phyloP scores from a whole-genome alignment of 2,888 invertebrate genomes.

The Bembecia ichneumoniformis region DNA sequence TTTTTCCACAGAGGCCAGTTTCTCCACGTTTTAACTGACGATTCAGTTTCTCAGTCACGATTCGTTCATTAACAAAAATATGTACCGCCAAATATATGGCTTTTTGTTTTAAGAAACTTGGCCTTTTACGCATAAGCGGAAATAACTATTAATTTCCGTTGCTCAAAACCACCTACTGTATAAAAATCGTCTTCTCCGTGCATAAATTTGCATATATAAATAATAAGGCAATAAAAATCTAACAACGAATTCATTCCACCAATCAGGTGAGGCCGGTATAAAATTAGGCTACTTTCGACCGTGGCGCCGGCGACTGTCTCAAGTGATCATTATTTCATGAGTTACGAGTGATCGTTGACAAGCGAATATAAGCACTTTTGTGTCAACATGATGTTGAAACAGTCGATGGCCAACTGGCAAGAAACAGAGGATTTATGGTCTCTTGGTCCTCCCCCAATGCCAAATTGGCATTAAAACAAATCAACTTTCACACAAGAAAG shows the following conservation, averaged over 20 bases:
- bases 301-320: constrained; percentile 32
- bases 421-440: neutral
- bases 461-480: neutral
- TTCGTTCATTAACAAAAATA: too few species aligned
- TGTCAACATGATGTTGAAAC: neutral
- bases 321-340: constrained; percentile 17
- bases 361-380: constrained; percentile 19
- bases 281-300: constrained; percentile 39
- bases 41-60: too few species aligned
- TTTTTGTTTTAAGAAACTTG: too few species aligned
- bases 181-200: constrained; percentile 5
- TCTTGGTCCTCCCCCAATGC: neutral
- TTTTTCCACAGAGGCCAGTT: too few species aligned
- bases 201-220: constrained; percentile 44
- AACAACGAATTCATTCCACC: constrained; percentile 33
- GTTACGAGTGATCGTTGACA: constrained; percentile 21
- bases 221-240: constrained; percentile 38
- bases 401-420: neutral
- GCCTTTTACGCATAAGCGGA: too few species aligned
- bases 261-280: constrained; percentile 39
- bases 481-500: too few species aligned
- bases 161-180: neutral
- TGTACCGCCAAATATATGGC: too few species aligned
- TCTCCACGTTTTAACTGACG: too few species aligned
- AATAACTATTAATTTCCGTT: neutral